phyloP scores from a whole-genome alignment of 2,888 invertebrate species.

The Nemurella pictetii region DNA sequence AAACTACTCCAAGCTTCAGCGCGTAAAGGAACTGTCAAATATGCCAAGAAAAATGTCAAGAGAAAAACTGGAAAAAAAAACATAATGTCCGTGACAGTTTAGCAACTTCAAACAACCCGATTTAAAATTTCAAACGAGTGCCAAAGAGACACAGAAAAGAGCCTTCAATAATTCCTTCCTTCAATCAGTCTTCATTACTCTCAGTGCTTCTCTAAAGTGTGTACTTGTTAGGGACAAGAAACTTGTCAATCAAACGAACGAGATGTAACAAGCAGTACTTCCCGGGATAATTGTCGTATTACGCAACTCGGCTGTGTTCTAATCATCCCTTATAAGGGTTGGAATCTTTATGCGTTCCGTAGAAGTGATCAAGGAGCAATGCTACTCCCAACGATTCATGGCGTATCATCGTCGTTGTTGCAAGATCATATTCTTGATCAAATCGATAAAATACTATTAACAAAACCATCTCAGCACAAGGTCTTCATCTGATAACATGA shows the following conservation, averaged over 20 bases:
- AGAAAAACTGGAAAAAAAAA: too few relatives aligned
- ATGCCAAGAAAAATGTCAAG: too few relatives aligned
- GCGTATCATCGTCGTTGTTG: background rate
- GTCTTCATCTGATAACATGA: too few relatives aligned
- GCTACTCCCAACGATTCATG: background rate
- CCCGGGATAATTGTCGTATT: background rate
- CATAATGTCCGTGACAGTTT: too few relatives aligned
- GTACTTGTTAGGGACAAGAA: conserved; percentile 3
- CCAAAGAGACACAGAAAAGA: background rate
- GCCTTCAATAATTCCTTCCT: background rate
- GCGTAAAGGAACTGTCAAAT: too few relatives aligned
- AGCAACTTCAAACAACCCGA: too few relatives aligned
- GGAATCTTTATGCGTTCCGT: background rate
- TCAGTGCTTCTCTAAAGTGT: background rate
- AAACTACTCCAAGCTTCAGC: too few relatives aligned
- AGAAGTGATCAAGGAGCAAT: background rate
- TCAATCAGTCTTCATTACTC: conserved; percentile 23
- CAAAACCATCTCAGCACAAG: too few relatives aligned
- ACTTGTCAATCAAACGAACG: conserved; percentile 17
- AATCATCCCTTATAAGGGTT: conserved; percentile 24
- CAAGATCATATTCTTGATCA: too few relatives aligned
- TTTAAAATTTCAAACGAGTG: background rate
- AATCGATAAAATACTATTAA: too few relatives aligned
- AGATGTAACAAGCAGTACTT: background rate
- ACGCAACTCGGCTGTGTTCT: background rate